phyloP scores from a whole-genome alignment of 2,113 vertebrate genomes.

The Porphyrio hochstetteri region DNA sequence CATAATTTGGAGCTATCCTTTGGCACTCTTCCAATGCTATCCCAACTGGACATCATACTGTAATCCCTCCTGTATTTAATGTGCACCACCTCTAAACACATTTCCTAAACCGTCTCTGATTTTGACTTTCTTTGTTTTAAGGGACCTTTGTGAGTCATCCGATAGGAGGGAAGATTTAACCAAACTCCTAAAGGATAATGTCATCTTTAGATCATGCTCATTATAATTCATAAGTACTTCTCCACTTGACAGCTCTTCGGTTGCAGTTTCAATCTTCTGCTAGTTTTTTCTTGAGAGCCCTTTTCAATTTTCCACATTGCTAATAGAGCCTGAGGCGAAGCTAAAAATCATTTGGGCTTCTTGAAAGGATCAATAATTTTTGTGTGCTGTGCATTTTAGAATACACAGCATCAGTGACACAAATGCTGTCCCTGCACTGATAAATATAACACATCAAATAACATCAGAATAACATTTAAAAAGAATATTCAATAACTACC shows the following conservation, averaged over 20 bases:
- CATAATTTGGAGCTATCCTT: not conserved
- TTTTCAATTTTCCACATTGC: constrained; percentile 52
- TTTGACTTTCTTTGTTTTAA: not conserved
- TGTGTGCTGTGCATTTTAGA: constrained; percentile 14
- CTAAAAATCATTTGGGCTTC: constrained; percentile 43
- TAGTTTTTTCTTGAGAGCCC: constrained; percentile 29
- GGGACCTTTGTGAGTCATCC: not conserved
- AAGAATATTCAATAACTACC: not conserved
- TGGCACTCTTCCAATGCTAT: not conserved
- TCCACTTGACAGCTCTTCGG: not conserved
- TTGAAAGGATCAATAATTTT: constrained; percentile 48
- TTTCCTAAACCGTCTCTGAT: not conserved
- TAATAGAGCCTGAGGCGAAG: constrained; percentile 19
- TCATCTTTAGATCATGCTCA: constrained; percentile 20
- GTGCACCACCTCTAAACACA: not conserved
- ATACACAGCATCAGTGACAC: not conserved
- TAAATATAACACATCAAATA: not conserved
- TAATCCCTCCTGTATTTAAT: not conserved
- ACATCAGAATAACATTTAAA: not conserved
- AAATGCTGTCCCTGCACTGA: not conserved
- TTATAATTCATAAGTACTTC: constrained; percentile 46
- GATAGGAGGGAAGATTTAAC: constrained; percentile 21
- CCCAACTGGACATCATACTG: not conserved
- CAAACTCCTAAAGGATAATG: constrained; percentile 27
- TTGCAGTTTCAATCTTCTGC: not conserved